Conservation (phyloP, 2,888 invertebrate genomes). For the Drosophila bunnanda region DNA sequence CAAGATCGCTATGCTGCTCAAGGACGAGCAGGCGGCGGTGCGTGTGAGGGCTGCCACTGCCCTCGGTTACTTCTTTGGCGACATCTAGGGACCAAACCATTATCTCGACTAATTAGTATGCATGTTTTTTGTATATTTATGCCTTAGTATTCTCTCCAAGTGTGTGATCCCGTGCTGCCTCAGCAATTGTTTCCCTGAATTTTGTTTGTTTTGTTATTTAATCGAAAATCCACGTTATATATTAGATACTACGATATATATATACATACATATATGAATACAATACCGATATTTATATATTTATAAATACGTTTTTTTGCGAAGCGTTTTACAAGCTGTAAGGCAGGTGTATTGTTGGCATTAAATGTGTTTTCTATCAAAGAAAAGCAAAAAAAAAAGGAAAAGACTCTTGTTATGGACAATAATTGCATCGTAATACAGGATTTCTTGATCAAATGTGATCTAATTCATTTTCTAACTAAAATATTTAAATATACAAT, state of each 20-base stretch:
- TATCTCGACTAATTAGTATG: constrained; percentile 20
- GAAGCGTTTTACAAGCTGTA: constrained; percentile 23
- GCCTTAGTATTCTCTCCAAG: constrained; percentile 58
- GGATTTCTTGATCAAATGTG: constrained; percentile 11
- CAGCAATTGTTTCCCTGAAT: constrained; percentile 48
- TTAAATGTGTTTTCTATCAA: constrained; percentile 6
- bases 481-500: background rate
- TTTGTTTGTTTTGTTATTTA: constrained; percentile 63
- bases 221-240: constrained; percentile 36
- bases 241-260: constrained; percentile 21
- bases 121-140: constrained; percentile 30
- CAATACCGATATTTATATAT: constrained; percentile 12
- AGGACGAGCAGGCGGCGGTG: constrained; percentile 83
- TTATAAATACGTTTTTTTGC: constrained; percentile 10
- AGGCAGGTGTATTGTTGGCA: background rate
- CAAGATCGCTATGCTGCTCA: constrained; percentile 83
- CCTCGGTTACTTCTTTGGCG: constrained; percentile 84
- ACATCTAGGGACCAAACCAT: constrained; percentile 68
- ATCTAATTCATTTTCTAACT: background rate
- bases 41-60: constrained; percentile 83
- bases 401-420: constrained; percentile 11
- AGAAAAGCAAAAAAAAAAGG: background rate
- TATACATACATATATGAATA: background rate
- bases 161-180: constrained; percentile 69
- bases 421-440: constrained; percentile 12